phyloP scores from a whole-genome alignment of 2,797 vertebrate genomes.

The Coranthus polyacanthus region DNA sequence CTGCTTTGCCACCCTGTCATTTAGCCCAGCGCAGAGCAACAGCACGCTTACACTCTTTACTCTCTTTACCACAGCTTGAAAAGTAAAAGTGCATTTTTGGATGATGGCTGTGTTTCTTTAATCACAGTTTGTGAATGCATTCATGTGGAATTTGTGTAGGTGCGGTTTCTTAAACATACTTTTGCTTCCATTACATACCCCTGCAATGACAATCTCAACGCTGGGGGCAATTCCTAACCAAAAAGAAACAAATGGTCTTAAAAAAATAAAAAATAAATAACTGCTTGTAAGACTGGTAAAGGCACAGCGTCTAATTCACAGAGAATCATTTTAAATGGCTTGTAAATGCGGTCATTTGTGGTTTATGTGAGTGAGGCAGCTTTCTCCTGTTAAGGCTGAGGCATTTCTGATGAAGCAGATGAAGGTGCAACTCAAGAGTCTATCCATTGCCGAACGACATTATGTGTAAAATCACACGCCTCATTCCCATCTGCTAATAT shows the following conservation, averaged over 20 bases:
- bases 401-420: slow-evolving; percentile 21
- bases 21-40: slow-evolving; percentile 50
- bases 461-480: slow-evolving; percentile 22
- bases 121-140: slow-evolving; percentile 42
- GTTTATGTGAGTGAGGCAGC: slow-evolving; percentile 46
- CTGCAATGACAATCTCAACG: slow-evolving; percentile 12
- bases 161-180: slow-evolving; percentile 59
- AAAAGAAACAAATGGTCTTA: slow-evolving; percentile 2
- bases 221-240: slow-evolving; percentile 22
- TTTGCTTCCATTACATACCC: slow-evolving; percentile 25
- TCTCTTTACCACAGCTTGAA: slow-evolving; percentile 31
- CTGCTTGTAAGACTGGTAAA: slow-evolving; percentile 39
- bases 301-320: slow-evolving; percentile 43
- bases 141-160: slow-evolving; percentile 51
- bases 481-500: slow-evolving; percentile 14
- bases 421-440: slow-evolving; percentile 18
- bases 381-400: slow-evolving; percentile 42
- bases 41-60: slow-evolving; percentile 54
- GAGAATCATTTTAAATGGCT: slow-evolving; percentile 63
- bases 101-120: slow-evolving; percentile 35
- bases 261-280: slow-evolving; percentile 54
- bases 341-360: slow-evolving; percentile 67
- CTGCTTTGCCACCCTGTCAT: slow-evolving; percentile 70
- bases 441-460: slow-evolving; percentile 16
- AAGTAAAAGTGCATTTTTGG: slow-evolving; percentile 52